phyloP scores from a whole-genome alignment of 2,888 invertebrate genomes.

The Trichopria drosophilae region DNA sequence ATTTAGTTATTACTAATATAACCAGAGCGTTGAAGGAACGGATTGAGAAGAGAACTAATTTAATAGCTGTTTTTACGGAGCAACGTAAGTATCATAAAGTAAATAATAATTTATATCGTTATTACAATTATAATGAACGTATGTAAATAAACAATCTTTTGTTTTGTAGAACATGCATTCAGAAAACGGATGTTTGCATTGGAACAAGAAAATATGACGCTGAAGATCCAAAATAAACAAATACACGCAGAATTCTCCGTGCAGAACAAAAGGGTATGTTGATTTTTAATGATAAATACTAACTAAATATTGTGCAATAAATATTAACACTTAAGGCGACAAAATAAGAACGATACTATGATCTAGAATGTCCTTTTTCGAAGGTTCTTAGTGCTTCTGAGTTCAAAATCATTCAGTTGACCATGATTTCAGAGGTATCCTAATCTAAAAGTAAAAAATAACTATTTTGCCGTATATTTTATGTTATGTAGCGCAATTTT shows the following conservation, averaged over 20 bases:
- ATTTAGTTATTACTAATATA: conserved; percentile 67
- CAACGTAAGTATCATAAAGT: conserved; percentile 60
- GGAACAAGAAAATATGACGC: conserved; percentile 70
- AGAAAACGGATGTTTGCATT: conserved; percentile 69
- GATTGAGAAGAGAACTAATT: conserved; percentile 65
- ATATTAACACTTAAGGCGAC: neutral
- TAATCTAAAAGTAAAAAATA: too few relatives aligned
- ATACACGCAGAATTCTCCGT: conserved; percentile 68
- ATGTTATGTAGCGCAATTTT: too few relatives aligned
- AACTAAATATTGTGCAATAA: neutral
- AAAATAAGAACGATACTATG: too few relatives aligned
- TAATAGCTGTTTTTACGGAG: conserved; percentile 67
- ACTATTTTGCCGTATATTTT: too few relatives aligned
- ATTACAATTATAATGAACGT: neutral
- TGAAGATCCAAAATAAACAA: conserved; percentile 69
- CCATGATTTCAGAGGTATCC: too few relatives aligned
- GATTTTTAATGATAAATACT: neutral
- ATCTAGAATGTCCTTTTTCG: too few relatives aligned
- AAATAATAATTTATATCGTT: neutral
- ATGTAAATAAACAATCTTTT: too few relatives aligned
- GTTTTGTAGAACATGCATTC: conserved; percentile 46
- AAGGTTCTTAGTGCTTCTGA: too few relatives aligned
- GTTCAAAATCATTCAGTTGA: too few relatives aligned
- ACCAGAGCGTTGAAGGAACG: conserved; percentile 71
- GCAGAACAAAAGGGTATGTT: conserved; percentile 65